phyloP scores from a whole-genome alignment of 1,140 invertebrate species.

The Sycophaga agraensis region DNA sequence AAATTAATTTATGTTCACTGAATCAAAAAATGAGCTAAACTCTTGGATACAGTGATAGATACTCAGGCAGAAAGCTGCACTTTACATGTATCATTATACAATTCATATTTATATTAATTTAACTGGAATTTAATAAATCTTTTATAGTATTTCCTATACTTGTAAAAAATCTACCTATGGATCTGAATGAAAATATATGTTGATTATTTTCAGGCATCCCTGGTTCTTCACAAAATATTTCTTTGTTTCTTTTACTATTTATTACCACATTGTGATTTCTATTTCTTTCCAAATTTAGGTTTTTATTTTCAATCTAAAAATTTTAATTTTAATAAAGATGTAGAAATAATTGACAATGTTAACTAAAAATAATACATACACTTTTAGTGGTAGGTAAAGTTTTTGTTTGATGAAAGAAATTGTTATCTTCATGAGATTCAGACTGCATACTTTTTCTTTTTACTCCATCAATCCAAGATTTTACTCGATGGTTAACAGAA shows the following conservation, averaged over 20 bases:
- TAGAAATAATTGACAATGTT: background rate
- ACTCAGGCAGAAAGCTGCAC: too few species aligned
- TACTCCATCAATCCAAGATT: constrained; percentile 3
- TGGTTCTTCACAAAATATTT: background rate
- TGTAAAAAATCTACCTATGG: constrained; percentile 32
- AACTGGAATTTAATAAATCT: constrained; percentile 31
- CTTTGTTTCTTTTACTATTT: background rate
- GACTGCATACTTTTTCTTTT: constrained; percentile 16
- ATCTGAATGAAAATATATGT: constrained; percentile 23
- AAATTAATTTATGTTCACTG: too few species aligned
- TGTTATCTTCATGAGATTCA: background rate
- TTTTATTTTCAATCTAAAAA: background rate
- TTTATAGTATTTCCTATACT: constrained; percentile 32
- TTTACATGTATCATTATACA: too few species aligned
- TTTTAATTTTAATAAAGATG: background rate
- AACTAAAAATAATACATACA: background rate
- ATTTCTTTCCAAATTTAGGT: background rate
- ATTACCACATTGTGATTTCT: background rate
- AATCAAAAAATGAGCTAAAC: too few species aligned
- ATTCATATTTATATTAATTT: background rate
- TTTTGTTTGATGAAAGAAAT: constrained; percentile 25
- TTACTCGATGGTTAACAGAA: constrained; percentile 13
- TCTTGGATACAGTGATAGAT: too few species aligned
- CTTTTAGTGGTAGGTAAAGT: background rate
- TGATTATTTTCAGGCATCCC: background rate